Base-by-base conservation (phyloP, 2,797 vertebrate species). In the Lepilemur septentrionalis region DNA sequence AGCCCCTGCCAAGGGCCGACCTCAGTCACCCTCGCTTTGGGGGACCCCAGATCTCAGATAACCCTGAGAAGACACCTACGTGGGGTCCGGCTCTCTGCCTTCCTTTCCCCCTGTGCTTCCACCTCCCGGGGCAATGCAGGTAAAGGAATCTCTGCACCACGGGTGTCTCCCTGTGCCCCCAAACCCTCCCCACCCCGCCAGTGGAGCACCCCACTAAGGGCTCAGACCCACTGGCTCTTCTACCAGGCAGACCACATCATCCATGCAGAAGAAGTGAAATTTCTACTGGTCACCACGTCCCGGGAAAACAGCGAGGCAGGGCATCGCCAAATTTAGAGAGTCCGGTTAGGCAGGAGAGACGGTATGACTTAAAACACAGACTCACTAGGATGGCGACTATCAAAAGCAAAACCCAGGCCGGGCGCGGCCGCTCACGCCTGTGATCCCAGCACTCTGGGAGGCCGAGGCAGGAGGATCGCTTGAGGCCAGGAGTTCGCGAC, bases 361-460 rank as follows among this genome's bases (percentile, higher is more conserved):
- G 28, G 11, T 88, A 25, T 79, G 61, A 72, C 46, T 79, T 50
- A 83, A 38, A 72, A 61, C 3, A 12, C 25, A 69, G 79, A 48
- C 52, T 43, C 52, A 18, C 61, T 72, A 28, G 25, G 69, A 43
- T 4, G 38, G 41, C 52, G 55, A 25, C 30, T 11, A 28, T 52
- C 9, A 30, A 48, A 43, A 63, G 20, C 46, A 35, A 50, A 17
- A 23, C 20, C 32, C 11, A 23, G 38, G 67, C 22, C 1, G 0
- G 5, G 2, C 22, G 0, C 3, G 20, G 11, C 12, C 5, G 1
- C 5, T 35, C 10, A 38, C 10, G 2, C 11, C 35, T 70, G 67
- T 70, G n/a, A n/a, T n/a, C n/a, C n/a, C n/a, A n/a, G n/a, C n/a
- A n/a, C n/a, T n/a, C n/a, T n/a, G n/a, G n/a, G n/a, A n/a, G n/a